Evolutionary conservation across 2,888 invertebrate genomes (phyloP), one percentile per base, ranked within the genome.

Genomic region (Oscheius sp.): DNA sequence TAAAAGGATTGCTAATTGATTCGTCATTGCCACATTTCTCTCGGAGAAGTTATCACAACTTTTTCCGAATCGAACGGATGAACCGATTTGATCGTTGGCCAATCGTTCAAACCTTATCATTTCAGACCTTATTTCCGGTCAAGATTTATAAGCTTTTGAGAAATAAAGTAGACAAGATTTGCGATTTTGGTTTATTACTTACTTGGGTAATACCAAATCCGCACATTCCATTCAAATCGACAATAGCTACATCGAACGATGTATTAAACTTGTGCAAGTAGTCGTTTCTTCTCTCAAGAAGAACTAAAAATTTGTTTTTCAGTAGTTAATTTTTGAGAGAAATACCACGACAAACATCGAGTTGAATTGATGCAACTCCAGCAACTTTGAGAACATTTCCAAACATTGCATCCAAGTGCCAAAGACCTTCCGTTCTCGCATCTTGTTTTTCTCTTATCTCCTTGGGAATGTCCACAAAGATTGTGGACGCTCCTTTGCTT

Each of bases 191-290:
- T n/a, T n/a, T n/a, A n/a, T n/a, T n/a, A n/a, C n/a, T n/a, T n/a
- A 67, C 67, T 46, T 67, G 39, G 20, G 27, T 25, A 20, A 67
- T 39, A 0, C 67, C 67, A 20, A 67, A 67, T 3, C 46, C 55
- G 57, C 67, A 67, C 42, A 67, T 39, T 10, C 57, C 67, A 39
- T 42, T 57, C 1, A 67, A 27, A 57, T 67, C 67, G 15, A 57
- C 57, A 42, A 67, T 23, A n/a, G 57, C 67, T 2, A 67, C 67
- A 45, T 67, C 67, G 37, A 57, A 67, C 1, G 55, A 31, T 4
- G 34, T 53, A 39, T 67, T 67, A 25, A 65, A 17, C 6, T 37
- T 25, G 12, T 37, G 48, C n/a, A 65, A 39, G 20, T 45, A 61
- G 15, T 61, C 61, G 0, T n/a, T 15, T 8, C 64, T 31, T 8